A percentile compares a stretch with the other conserved stretches of the same genome.
Conservation (phyloP, 1,140 invertebrate genomes). For the Melitaea cinxia region DNA sequence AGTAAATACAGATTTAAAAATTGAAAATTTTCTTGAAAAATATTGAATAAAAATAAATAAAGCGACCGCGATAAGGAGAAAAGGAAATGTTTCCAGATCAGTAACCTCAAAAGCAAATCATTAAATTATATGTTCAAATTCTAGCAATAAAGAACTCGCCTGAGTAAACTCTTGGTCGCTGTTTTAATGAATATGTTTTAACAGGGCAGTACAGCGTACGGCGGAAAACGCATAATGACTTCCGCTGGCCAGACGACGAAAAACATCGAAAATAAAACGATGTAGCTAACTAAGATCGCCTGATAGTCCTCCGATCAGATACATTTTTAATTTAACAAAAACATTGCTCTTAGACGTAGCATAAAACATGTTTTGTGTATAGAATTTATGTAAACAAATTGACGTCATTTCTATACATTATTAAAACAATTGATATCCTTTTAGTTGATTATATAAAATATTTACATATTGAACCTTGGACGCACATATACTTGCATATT, state of each 20-base stretch:
- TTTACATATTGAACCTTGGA: neutral
- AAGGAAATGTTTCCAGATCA: conserved; percentile 21
- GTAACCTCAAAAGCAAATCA: conserved; percentile 23
- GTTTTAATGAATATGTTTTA: conserved; percentile 78
- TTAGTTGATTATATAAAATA: neutral
- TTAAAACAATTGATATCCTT: neutral
- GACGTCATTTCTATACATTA: neutral
- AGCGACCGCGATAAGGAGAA: neutral
- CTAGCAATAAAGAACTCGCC: conserved; percentile 41
- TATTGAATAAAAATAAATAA: neutral
- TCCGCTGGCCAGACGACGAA: conserved; percentile 67
- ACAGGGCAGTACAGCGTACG: conserved; percentile 64
- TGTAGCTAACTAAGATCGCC: conserved; percentile 31
- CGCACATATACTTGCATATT: neutral
- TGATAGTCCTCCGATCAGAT: conserved; percentile 30
- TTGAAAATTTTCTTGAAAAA: neutral
- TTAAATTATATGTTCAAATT: conserved; percentile 32
- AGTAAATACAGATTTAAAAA: neutral
- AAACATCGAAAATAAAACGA: conserved; percentile 71
- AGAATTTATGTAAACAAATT: conserved; percentile 8
- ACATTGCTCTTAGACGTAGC: neutral
- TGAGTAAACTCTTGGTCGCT: conserved; percentile 54
- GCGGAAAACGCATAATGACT: conserved; percentile 78
- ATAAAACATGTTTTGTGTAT: conserved; percentile 2
- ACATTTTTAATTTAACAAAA: conserved; percentile 20